Percentiles rank a stretch among this genome's conserved stretches.
Conservation (phyloP, 2,888 invertebrate genomes). For the Pomacea canaliculata region DNA sequence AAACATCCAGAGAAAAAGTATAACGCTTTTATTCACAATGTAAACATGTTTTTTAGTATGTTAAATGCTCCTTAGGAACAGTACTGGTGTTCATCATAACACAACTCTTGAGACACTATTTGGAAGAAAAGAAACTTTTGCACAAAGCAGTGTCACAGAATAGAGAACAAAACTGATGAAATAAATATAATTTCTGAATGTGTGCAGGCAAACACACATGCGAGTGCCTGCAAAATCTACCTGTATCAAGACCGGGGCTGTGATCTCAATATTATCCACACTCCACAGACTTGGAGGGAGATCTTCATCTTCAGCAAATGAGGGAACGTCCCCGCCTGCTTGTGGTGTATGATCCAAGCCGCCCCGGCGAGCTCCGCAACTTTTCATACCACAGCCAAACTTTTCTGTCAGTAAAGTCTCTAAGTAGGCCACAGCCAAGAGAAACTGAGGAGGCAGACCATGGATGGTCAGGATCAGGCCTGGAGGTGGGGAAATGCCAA, state of each 20-base stretch:
- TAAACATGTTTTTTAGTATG: no score
- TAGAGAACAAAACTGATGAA: no score
- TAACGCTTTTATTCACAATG: no score
- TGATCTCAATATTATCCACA: slow-evolving; percentile 59
- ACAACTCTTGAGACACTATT: no score
- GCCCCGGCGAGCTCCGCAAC: slow-evolving; percentile 41
- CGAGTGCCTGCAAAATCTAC: neutral
- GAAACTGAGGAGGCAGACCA: slow-evolving; percentile 68
- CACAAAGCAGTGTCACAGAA: no score
- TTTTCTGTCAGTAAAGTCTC: slow-evolving; percentile 64
- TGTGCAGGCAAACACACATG: no score
- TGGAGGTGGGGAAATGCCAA: slow-evolving; percentile 66
- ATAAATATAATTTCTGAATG: no score
- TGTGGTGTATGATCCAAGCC: slow-evolving; percentile 31
- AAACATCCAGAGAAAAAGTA: no score
- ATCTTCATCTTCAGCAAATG: slow-evolving; percentile 11
- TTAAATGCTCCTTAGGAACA: no score
- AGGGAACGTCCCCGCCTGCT: neutral
- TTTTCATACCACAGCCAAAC: slow-evolving; percentile 57
- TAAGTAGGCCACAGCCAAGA: slow-evolving; percentile 67
- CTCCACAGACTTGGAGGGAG: slow-evolving; percentile 57
- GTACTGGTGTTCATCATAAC: no score
- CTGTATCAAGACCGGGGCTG: slow-evolving; percentile 50
- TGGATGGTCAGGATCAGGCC: slow-evolving; percentile 65
- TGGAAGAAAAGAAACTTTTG: no score